These are phyloP conservation scores for Atlantisia rogersi DNA, from an alignment of 2,113 vertebrate species.

Conservation along the genomic window DNA sequence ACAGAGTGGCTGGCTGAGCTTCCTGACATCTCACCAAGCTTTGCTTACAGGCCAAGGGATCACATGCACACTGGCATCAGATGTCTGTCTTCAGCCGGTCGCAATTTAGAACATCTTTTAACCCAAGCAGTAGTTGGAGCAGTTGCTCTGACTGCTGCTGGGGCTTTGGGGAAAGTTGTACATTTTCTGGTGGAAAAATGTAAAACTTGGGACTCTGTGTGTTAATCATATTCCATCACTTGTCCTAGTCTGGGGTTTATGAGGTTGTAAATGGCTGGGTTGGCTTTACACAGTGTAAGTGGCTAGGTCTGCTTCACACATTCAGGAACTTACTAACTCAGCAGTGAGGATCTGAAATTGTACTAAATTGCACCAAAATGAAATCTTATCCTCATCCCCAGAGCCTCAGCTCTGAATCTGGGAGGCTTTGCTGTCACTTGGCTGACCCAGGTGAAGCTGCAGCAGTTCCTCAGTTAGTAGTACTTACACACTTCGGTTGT, in stretches of 20 bases:
- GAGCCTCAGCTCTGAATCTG: not conserved
- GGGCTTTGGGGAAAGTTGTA: not conserved
- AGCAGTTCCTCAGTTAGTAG: not conserved
- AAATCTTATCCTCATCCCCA: not conserved
- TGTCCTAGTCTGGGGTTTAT: not conserved
- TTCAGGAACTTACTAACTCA: slow-evolving; percentile 6
- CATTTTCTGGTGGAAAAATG: not conserved
- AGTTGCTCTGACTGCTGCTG: not conserved
- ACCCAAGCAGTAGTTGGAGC: not conserved
- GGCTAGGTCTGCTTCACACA: not conserved
- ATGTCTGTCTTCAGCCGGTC: not conserved
- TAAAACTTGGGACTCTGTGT: not conserved
- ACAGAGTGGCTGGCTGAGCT: not conserved
- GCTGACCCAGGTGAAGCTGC: not conserved
- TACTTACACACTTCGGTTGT: not conserved
- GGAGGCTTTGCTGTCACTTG: not conserved
- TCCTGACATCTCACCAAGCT: not conserved
- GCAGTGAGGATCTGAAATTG: not conserved
- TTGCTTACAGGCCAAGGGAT: not conserved
- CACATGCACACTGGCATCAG: not conserved
- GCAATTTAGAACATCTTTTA: not conserved
- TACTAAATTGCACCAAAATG: not conserved
- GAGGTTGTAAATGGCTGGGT: not conserved
- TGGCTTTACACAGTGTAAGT: not conserved
- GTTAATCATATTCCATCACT: not conserved